Evolutionary conservation across 2,113 vertebrate genomes (phyloP).

Genomic region (Entomyzon cyanotis): DNA sequence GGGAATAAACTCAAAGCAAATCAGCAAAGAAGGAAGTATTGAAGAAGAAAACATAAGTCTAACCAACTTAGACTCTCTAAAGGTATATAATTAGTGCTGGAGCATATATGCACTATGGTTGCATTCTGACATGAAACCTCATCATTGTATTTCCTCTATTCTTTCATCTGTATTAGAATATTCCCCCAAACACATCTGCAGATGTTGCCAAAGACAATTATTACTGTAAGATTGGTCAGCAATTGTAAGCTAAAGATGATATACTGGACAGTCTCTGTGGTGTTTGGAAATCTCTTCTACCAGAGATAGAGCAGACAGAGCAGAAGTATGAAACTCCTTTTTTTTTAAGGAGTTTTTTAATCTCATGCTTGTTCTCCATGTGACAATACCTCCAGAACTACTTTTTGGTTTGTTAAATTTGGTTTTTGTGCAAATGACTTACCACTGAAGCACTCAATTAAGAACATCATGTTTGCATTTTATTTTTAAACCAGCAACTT

Average conservation of each 20-base stretch:
- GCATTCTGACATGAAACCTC: neutral
- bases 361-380: neutral
- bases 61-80: neutral
- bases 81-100: neutral
- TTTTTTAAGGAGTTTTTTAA: neutral
- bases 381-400: neutral
- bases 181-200: neutral
- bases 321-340: neutral
- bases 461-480: neutral
- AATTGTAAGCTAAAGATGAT: neutral
- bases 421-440: neutral
- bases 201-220: neutral
- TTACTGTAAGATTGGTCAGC: neutral
- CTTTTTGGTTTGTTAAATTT: neutral
- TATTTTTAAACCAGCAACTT: neutral
- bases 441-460: neutral
- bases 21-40: neutral
- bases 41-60: neutral
- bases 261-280: neutral
- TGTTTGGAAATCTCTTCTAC: neutral
- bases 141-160: neutral
- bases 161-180: neutral
- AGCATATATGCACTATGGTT: neutral
- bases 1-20: neutral
- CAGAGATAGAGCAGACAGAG: neutral